A percentile compares a stretch with the other conserved stretches of the same genome.
Evolutionary conservation across 92 coral and sea anemone species (phyloP).

Genomic region (Heteractis magnifica): DNA sequence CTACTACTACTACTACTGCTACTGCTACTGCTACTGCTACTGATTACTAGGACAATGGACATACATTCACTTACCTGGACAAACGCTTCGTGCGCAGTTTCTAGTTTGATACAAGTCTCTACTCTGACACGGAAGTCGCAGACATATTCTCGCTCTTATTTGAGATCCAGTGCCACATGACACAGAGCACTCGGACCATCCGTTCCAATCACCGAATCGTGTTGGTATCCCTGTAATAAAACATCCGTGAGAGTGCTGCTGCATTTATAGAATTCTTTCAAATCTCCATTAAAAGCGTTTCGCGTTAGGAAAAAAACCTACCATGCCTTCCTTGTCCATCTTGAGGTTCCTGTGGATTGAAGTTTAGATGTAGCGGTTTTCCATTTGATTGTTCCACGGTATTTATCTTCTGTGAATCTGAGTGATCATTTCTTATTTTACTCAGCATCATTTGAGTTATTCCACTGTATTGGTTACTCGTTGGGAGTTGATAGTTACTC

Average conservation of each 20-base stretch:
- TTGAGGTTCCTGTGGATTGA: conserved; percentile 19
- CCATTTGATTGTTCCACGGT: background rate
- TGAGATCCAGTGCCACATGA: conserved; percentile 65
- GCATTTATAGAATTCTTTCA: background rate
- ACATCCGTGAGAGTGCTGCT: background rate
- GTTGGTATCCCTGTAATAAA: conserved; percentile 35
- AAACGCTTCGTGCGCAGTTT: conserved; percentile 40
- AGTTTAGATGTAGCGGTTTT: background rate
- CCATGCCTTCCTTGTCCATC: conserved; percentile 40
- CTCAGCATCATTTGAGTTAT: conserved; percentile 17
- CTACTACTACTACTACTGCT: too few relatives aligned
- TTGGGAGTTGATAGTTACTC: background rate
- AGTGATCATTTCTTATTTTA: background rate
- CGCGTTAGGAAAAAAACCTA: background rate
- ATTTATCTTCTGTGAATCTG: background rate
- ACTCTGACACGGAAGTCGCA: conserved; percentile 48
- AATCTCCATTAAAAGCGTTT: too few relatives aligned
- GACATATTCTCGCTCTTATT: conserved; percentile 77
- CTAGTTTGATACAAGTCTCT: conserved; percentile 68
- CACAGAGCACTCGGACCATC: conserved; percentile 83
- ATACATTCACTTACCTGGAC: conserved; percentile 52
- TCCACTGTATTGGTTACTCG: background rate
- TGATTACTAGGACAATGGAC: background rate
- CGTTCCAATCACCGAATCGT: conserved; percentile 81
- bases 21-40: background rate